phyloP scores from a whole-genome alignment of 2,797 vertebrate genomes.

The Phoxinus dragarum region DNA sequence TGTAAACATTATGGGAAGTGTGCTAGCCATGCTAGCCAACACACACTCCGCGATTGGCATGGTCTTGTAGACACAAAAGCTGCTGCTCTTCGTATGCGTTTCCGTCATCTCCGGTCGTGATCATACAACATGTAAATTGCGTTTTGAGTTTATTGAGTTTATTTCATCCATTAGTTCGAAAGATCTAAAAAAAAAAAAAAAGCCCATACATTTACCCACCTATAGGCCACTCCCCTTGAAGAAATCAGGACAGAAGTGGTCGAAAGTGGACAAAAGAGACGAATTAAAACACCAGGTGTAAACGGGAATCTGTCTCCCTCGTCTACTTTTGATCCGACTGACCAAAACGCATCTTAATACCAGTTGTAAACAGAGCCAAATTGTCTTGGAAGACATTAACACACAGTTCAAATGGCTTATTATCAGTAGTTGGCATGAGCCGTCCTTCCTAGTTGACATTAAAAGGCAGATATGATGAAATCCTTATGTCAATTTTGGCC shows the following conservation, averaged over 20 bases:
- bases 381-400: constrained; percentile 11
- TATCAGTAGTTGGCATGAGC: constrained; percentile 37
- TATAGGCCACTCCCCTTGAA: background rate
- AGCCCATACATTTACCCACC: background rate
- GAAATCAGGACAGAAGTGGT: background rate
- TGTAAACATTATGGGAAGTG: background rate
- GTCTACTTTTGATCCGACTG: background rate
- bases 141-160: too few species aligned
- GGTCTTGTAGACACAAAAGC: background rate
- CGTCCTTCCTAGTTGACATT: background rate
- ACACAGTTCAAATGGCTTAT: constrained; percentile 31
- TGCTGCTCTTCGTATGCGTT: background rate
- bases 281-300: background rate
- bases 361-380: background rate
- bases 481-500: background rate
- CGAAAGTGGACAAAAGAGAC: background rate
- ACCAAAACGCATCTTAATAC: background rate
- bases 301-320: background rate
- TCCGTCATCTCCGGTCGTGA: accelerated
- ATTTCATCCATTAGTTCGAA: background rate
- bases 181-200: background rate
- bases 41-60: accelerated
- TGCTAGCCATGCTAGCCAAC: background rate
- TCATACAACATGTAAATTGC: background rate
- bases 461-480: constrained; percentile 37